Base-by-base conservation (phyloP, 2,888 invertebrate species). In the Dendrolimus houi region DNA sequence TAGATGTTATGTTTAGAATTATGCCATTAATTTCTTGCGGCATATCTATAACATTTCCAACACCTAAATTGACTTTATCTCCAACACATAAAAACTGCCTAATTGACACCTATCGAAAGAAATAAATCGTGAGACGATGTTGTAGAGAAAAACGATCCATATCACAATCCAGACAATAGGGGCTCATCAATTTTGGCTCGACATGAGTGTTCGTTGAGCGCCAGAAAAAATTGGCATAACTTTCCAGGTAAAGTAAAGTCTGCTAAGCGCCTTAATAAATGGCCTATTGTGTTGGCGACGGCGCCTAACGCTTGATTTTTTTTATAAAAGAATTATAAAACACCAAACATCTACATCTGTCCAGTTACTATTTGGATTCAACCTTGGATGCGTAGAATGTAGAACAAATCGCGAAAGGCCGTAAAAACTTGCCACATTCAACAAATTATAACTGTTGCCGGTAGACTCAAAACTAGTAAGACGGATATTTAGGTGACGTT, bases 231-330 rank as follows among this genome's bases (percentile, higher is more conserved):
- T 71, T 77, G 70, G 74, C 80, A 79, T 71, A 76, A 79, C 66
- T 64, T 62, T 67, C 64, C 87, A 87, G 87, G 87, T 87, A 87
- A 72, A 76, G 87, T 87, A 87, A 72, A 76, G 65, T 62, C 68
- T 72, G 70, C 72, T 79, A 78, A 83, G 79, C 83, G 83, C 79
- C 83, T 80, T 75, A 70, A 74, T 77, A 77, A 75, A 76, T 68
- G 70, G 67, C 61, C 79, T 73, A 83, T 87, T 87, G 85, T 86
- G 71, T 66, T 66, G 67, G 65, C 9, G 70, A 66, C 71, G 87
- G 87, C 87, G 87, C 86, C 84, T 81, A 74, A 74, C 69, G 66
- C 72, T 68, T 67, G 71, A 64, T 72, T 77, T 82, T 83, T 74
- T 80, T 80, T 73, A 71, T 68, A 64, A 59, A 68, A 64, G 61